These are phyloP conservation scores for Epsilonema sp. DNA, from an alignment of 2,888 invertebrate genomes.

Conservation along the genomic window DNA sequence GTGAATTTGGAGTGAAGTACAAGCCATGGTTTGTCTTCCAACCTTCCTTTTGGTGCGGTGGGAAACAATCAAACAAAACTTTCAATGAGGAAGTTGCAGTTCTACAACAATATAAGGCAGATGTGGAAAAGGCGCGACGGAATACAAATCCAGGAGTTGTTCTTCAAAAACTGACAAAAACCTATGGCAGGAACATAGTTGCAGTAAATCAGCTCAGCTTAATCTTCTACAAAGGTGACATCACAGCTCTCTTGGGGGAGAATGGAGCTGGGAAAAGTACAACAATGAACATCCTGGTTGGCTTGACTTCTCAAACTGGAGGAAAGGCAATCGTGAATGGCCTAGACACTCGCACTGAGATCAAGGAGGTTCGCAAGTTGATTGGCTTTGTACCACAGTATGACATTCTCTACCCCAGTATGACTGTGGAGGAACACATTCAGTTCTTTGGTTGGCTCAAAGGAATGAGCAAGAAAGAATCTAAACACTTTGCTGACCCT, in stretches of 20 bases:
- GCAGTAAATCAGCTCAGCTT: conserved; percentile 1
- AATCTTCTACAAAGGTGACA: conserved; percentile 1
- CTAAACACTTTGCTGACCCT: neutral
- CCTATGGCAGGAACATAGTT: neutral
- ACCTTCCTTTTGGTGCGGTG: conserved; percentile 46
- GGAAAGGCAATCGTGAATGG: neutral
- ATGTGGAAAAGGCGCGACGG: conserved; percentile 54
- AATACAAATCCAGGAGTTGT: conserved; percentile 36
- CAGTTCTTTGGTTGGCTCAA: neutral
- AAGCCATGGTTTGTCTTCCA: conserved; percentile 53
- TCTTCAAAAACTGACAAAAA: neutral
- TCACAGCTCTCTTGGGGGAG: conserved; percentile 4
- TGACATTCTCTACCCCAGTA: conserved; percentile 4
- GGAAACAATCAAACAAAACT: too few species aligned
- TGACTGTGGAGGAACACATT: conserved; percentile 6
- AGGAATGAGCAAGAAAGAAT: neutral
- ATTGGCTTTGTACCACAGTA: conserved; percentile 3
- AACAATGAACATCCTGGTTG: conserved; percentile 5
- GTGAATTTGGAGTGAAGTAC: conserved; percentile 54
- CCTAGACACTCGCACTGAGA: neutral
- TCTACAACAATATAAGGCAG: too few species aligned
- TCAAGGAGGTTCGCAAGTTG: neutral
- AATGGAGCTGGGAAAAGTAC: conserved; percentile 9
- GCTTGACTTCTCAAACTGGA: neutral
- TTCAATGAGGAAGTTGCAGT: too few species aligned